These are phyloP conservation scores for Ophion slaviceki DNA, from an alignment of 2,888 invertebrate species.

Conservation along the genomic window DNA sequence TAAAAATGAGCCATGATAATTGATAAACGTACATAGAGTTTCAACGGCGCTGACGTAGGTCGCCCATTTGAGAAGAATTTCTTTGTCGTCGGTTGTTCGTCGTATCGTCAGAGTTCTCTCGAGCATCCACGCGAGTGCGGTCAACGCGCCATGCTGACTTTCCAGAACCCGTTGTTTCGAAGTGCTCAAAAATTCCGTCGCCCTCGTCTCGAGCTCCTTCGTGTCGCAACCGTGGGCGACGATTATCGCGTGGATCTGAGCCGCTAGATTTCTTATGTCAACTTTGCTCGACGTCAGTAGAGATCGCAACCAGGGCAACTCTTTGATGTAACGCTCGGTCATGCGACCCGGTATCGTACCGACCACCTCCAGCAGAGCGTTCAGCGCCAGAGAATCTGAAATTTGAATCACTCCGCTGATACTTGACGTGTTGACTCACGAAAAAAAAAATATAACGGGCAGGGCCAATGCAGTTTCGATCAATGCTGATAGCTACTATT, in stretches of 20 bases:
- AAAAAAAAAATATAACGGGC: not conserved
- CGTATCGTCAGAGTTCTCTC: conserved; percentile 87
- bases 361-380: conserved; percentile 92
- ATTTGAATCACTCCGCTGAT: not conserved
- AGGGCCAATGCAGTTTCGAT: no score
- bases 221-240: conserved; percentile 85
- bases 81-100: conserved; percentile 79
- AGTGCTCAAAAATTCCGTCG: conserved; percentile 84
- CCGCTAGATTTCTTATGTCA: conserved; percentile 89
- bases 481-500: no score
- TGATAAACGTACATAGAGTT: conserved; percentile 85
- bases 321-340: conserved; percentile 86
- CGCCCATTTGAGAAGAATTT: conserved; percentile 85
- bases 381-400: conserved; percentile 87
- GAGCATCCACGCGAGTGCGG: conserved; percentile 89
- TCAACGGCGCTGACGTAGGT: conserved; percentile 86
- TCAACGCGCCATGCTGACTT: conserved; percentile 91
- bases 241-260: conserved; percentile 91
- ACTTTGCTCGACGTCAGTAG: conserved; percentile 90
- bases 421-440: not conserved
- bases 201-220: conserved; percentile 85
- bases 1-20: not conserved
- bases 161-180: conserved; percentile 87
- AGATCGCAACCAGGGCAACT: conserved; percentile 88
- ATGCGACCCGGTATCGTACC: conserved; percentile 91